Percentiles rank a stretch among this genome's conserved stretches.
These are phyloP conservation scores for Drosophila miranda DNA, from an alignment of 1,140 invertebrate species.

Conservation along the genomic window DNA sequence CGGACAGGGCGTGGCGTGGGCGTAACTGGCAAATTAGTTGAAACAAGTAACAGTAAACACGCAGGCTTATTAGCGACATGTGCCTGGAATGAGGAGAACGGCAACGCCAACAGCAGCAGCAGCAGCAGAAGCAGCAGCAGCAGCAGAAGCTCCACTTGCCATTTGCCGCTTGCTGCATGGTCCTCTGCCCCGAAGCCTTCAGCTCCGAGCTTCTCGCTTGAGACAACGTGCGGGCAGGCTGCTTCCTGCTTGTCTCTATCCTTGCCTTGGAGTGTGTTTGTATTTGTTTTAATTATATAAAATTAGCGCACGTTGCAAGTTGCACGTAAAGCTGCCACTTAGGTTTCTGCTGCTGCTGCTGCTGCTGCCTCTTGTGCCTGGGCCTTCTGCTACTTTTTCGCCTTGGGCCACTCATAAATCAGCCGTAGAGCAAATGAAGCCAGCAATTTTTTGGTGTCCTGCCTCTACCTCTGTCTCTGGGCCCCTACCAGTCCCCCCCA, in stretches of 20 bases:
- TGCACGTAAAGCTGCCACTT: conserved; percentile 61
- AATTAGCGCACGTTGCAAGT: conserved; percentile 78
- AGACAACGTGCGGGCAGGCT: conserved; percentile 57
- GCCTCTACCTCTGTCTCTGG: too few species aligned
- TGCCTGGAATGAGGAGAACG: conserved; percentile 46
- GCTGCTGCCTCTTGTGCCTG: neutral
- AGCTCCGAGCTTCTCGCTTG: conserved; percentile 31
- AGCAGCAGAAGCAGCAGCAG: neutral
- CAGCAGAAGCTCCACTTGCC: too few species aligned
- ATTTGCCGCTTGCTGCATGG: too few species aligned
- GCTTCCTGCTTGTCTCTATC: conserved; percentile 5
- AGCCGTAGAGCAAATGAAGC: conserved; percentile 71
- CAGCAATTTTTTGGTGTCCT: conserved; percentile 39
- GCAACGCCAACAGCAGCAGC: neutral
- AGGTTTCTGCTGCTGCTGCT: neutral
- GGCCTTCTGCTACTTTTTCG: conserved; percentile 9
- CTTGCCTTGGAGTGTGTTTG: conserved; percentile 48
- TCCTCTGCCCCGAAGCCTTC: conserved; percentile 1
- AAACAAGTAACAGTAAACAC: conserved; percentile 78
- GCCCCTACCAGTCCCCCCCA: neutral
- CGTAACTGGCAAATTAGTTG: conserved; percentile 78
- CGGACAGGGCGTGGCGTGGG: conserved; percentile 35
- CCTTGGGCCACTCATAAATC: conserved; percentile 63
- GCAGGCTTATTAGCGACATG: conserved; percentile 80
- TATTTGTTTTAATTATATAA: conserved; percentile 80